Base-by-base conservation (phyloP, 1,140 invertebrate genomes). In the Himalopsyche phryganea region DNA sequence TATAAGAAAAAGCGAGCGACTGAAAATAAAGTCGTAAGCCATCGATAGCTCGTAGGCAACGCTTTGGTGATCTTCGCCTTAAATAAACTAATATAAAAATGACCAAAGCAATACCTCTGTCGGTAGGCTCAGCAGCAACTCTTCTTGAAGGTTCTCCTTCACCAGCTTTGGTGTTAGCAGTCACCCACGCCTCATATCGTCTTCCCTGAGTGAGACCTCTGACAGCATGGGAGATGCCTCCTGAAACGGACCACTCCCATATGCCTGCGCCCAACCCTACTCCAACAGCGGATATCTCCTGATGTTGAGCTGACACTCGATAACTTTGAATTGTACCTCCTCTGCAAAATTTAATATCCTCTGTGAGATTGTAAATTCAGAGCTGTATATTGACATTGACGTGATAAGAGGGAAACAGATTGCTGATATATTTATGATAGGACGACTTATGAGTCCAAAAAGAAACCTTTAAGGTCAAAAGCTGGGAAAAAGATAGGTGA, bases 111-210 rank as follows among this genome's bases (percentile, higher is more conserved):
- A n/a, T n/a, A 76, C 76, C 74, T 70, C 72, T 66, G 38, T 73
- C 68, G 1, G 68, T 67, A 0, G 74, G 74, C 0, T 71, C 71
- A n/a, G 72, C 68, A 0, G 68, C 67, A 0, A 75, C 68, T 1
- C 69, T 64, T 36, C 69, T 68, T 4, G 69, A 72, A 20, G 79
- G 60, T 42, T 77, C 75, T 0, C 90, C 90, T 72, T 93, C 90
- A 0, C 91, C 91, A 0, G 86, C 81, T 4, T 80, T 76, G 1
- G 90, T 93, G 5, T 84, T 85, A 0, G 90, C 90, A 0, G 88
- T 86, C 9, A 91, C 86, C 90, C 90, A 93, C 67, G 89, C 88
- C 68, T 92, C 89, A 68, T 92, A 91, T 15, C 83, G 76, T 63
- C 87, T 81, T 40, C 85, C 85, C 40, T 85, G 80, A 13, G 76